Base-by-base conservation (phyloP, 2,797 vertebrate genomes). In the Spondyliosoma cantharus region DNA sequence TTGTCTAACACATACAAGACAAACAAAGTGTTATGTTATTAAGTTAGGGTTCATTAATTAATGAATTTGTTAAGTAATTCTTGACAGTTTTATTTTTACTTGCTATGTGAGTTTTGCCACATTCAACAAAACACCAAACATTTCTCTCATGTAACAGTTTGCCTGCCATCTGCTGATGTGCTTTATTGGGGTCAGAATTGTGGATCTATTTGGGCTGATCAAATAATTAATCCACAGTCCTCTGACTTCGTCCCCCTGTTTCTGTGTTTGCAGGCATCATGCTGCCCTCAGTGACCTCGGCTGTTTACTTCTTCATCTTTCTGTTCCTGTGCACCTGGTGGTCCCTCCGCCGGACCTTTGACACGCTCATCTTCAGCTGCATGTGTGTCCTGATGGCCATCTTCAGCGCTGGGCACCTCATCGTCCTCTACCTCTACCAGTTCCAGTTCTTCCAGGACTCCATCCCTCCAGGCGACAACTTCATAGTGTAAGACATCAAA, bases 241-340 rank as follows among this genome's bases (percentile, higher is more conserved):
- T 25, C 48, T 70, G 53, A 72, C 22, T 56, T 32, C 13, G 5
- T 17, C 0, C 74, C 22, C 2, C 16, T 60, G 16, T 67, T 22
- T 24, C 32, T 60, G 42, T 61, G 6, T 75, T 58, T 58, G 8
- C 92, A 99, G 98, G 98, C 67, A 96, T 99, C 95, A 97, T 97
- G 95, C 91, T 99, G 83, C 98, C 98, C 17, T 99, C 98, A 12
- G 80, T 99, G 95, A 98, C 97, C 43, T 99, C 98, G 12, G 95
- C 96, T 1, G 96, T 98, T 68, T 99, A 99, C 95, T 99, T 99
- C 94, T 96, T 98, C 84, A 95, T 96, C 78, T 99, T 99, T 92
- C 92, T 99, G 91, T 97, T 97, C 84, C 94, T 99, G 78, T 98
- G 98, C 87, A 99, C 98, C 17, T 99, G 98, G 98, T 99, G 98